Conservation (phyloP, 2,797 vertebrate species). For the Leontopithecus rosalia region DNA sequence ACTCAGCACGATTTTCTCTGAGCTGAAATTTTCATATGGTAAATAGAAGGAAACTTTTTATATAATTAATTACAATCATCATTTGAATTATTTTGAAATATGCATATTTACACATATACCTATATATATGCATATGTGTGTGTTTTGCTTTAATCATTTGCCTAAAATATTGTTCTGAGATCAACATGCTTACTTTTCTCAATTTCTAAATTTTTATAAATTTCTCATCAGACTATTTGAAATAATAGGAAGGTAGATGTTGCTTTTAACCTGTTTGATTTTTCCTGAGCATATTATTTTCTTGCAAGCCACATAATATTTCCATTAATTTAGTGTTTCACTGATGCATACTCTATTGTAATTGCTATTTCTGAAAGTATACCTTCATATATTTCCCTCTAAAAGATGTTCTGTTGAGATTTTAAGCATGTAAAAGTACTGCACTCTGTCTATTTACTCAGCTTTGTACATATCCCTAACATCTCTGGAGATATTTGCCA, state of each 20-base stretch:
- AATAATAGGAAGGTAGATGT: background rate
- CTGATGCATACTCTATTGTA: background rate
- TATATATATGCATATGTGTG: background rate
- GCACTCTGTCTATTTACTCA: slow-evolving; percentile 36
- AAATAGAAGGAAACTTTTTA: background rate
- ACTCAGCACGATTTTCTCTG: background rate
- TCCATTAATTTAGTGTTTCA: background rate
- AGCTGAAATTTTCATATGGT: background rate
- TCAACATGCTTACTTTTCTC: background rate
- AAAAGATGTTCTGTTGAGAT: background rate
- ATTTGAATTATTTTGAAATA: background rate
- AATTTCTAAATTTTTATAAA: background rate
- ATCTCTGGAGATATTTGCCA: background rate
- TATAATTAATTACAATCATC: background rate
- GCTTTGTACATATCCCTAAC: slow-evolving; percentile 44
- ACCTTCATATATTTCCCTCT: background rate
- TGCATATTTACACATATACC: background rate
- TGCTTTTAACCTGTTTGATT: background rate
- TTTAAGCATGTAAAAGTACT: background rate
- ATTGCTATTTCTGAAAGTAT: background rate
- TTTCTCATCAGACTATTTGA: background rate
- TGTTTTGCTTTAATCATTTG: background rate
- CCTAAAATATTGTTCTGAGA: background rate
- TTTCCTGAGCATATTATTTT: background rate
- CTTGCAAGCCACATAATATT: background rate